Evolutionary conservation across 1,140 invertebrate species (phyloP), one percentile per base, ranked within the genome.

Genomic region (Lysiphlebus fabarum): DNA sequence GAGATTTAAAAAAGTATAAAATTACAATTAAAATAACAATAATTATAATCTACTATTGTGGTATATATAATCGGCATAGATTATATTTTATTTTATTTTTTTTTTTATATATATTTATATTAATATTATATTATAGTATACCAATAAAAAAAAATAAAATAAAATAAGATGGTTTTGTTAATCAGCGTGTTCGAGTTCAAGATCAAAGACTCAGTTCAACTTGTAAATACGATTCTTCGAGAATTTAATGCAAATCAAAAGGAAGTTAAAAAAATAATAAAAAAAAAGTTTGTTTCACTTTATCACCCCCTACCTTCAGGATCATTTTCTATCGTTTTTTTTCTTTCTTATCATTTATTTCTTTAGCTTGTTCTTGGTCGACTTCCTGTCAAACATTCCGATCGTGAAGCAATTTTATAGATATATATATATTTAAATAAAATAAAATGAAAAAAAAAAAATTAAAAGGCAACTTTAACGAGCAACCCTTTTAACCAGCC

Each of bases 201-300:
- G 65, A 70, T 71, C 68, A 71, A 71, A 71, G 65, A 48, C 42
- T 58, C 43, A 37, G 44, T 14, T 61, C 55, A 58, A 59, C 50
- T 65, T 62, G 60, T 61, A 64, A 34, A 36, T 10, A 11, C 6
- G 12, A 50, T 36, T 12, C 11, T 26, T 1, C 17, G 17, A 26
- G 37, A 72, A 70, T 72, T 70, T 53, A 60, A 70, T 72, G 70
- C 67, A 72, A 72, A 72, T 70, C 61, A 65, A 51, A 63, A 67
- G 56, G 65, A 68, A 64, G 65, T 58, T 34, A 59, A 59, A 47
- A 43, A 62, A 57, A 57, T 34, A 59, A 59, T 40, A 43, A 62
- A 57, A 57, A 62, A 70, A 62, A 68, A 65, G 68, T 71, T 67
- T 61, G 63, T 47, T 67, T 71, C 62, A 64, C 57, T 56, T 63